Conservation (phyloP, 2,113 vertebrate genomes). For the Lynx canadensis region DNA sequence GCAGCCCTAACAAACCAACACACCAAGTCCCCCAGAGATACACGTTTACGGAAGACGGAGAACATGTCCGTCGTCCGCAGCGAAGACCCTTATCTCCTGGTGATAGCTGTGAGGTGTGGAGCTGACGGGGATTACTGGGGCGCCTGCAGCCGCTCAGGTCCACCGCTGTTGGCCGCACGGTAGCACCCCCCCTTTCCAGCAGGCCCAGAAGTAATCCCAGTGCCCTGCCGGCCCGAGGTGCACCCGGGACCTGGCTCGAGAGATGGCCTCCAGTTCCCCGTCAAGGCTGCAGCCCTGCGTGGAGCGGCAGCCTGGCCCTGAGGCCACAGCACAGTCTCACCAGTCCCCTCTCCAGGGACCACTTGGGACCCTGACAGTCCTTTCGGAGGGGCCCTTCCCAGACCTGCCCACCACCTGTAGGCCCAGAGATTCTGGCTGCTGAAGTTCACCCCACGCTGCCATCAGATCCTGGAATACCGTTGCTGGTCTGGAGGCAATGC, state of each 20-base stretch:
- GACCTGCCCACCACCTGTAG: not conserved
- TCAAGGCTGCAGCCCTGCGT: not conserved
- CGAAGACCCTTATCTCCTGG: not conserved
- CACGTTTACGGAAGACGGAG: not conserved
- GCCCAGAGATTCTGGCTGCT: not conserved
- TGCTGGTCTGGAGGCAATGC: not conserved
- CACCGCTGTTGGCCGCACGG: not conserved
- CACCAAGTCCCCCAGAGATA: not conserved
- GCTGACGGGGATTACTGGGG: not conserved
- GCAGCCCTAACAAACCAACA: not conserved
- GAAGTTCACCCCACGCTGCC: not conserved
- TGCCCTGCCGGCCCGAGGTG: not conserved
- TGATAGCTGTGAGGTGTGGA: not conserved
- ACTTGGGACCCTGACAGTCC: not conserved
- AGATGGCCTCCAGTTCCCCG: not conserved
- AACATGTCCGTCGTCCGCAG: not conserved
- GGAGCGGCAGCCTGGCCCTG: not conserved
- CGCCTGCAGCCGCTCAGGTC: not conserved
- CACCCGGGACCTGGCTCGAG: fast-evolving
- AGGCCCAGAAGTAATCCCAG: not conserved
- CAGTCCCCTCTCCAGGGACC: not conserved
- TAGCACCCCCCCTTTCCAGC: not conserved
- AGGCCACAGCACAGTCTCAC: not conserved
- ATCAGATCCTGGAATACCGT: not conserved
- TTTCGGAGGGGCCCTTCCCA: not conserved